Evolutionary conservation across 2,888 invertebrate genomes (phyloP), one percentile per base, ranked within the genome.

Genomic region (Netelia inedita): DNA sequence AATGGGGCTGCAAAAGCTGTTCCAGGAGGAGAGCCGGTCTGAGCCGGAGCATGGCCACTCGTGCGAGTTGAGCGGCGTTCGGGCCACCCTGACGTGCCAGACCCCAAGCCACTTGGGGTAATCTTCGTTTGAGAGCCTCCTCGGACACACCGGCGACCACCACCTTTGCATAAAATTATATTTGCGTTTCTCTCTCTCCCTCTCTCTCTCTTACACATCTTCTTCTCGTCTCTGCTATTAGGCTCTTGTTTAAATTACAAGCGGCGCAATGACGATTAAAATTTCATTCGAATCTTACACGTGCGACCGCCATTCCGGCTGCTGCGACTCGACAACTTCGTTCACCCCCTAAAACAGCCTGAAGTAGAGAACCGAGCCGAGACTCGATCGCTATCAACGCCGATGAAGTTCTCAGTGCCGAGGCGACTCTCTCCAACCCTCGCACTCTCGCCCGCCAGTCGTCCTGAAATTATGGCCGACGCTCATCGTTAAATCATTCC

Each of bases 311-410:
- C 90, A 90, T 94, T 88, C 90, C 95, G 82, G 91, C 94, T 91
- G 92, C 94, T 88, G 91, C 95, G 23, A 94, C 94, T 90, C 90
- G 94, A 91, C 92, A 94, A 91, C 89, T 95, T 82, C 95, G 95
- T 92, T 97, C 97, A 83, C 96, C 95, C 50, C 96, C 94, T 21
- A 97, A 94, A 69, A 96, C 93, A 41, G 96, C 95, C 88, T 95
- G 94, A 79, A 97, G 94, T 84, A 97, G 95, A 41, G 95, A 94
- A 86, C 95, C 95, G 89, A 97, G 94, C 91, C 96, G 94, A 1
- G 96, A 95, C 89, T 96, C 95, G 69, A 96, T 94, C 66, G 94
- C 90, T 21, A 94, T 94, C 86, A 95, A 87, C 75, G 94, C 95
- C 41, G 94, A 94, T 1, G 95, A 94, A 55, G 94, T 94, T 83